These are phyloP conservation scores for Dicyrtomina minuta DNA, from an alignment of 2,888 invertebrate species.

Conservation along the genomic window DNA sequence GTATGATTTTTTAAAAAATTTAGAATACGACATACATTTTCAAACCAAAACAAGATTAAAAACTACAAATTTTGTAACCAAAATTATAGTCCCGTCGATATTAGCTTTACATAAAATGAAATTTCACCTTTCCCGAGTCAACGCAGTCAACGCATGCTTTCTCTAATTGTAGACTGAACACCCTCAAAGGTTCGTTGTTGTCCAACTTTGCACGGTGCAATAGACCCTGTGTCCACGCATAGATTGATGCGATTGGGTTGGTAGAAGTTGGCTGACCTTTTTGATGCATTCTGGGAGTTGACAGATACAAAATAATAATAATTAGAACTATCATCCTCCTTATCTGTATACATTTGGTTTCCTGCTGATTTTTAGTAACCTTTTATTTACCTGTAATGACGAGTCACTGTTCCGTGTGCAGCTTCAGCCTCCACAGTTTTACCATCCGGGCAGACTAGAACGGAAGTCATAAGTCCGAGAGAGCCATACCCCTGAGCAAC, in stretches of 20 bases:
- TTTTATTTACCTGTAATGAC: conserved; percentile 79
- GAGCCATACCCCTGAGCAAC: conserved; percentile 79
- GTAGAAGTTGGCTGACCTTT: conserved; percentile 84
- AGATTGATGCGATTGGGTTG: conserved; percentile 88
- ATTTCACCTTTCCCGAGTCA: conserved; percentile 75
- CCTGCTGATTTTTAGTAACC: conserved; percentile 15
- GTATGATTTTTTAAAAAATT: no score
- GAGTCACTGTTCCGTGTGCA: conserved; percentile 87
- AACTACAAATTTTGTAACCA: not conserved
- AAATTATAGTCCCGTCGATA: no score
- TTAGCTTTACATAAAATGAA: no score
- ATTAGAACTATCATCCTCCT: not conserved
- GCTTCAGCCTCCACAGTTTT: conserved; percentile 88
- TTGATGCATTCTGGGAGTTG: conserved; percentile 77
- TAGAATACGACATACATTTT: not conserved
- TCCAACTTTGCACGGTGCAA: conserved; percentile 81
- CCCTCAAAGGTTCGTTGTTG: conserved; percentile 69
- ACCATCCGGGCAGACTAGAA: conserved; percentile 83
- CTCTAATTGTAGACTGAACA: conserved; percentile 72
- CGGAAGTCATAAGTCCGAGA: conserved; percentile 72
- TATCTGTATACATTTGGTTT: not conserved
- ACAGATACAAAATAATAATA: conserved; percentile 10
- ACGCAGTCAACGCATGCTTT: conserved; percentile 81
- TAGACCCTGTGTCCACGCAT: conserved; percentile 85
- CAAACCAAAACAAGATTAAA: not conserved